phyloP scores from a whole-genome alignment of 2,797 vertebrate species.

The Danio albolineatus region DNA sequence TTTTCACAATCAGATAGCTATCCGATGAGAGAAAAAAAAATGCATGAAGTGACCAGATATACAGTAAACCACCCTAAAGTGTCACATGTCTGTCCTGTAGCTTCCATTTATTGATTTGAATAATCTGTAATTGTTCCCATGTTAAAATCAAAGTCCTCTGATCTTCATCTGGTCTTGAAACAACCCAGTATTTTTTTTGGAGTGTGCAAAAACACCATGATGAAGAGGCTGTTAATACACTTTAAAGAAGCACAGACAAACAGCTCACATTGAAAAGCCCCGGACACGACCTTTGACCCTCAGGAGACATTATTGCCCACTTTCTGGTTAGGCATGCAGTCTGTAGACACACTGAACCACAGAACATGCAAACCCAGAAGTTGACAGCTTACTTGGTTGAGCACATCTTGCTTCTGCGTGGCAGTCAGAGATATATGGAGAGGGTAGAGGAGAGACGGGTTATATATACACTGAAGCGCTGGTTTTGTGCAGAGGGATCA shows the following conservation, averaged over 20 bases:
- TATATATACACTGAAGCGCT: conserved; percentile 43
- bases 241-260: conserved; percentile 52
- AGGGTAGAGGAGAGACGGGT: conserved; percentile 58
- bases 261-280: conserved; percentile 53
- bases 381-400: conserved; percentile 84
- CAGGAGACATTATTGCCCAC: conserved; percentile 53
- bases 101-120: too few relatives aligned
- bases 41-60: too few relatives aligned
- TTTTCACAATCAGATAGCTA: too few relatives aligned
- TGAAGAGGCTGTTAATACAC: conserved; percentile 24
- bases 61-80: too few relatives aligned
- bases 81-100: too few relatives aligned
- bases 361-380: conserved; percentile 76
- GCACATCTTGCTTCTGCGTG: conserved; percentile 87
- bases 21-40: too few relatives aligned
- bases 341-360: conserved; percentile 73
- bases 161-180: too few relatives aligned
- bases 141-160: too few relatives aligned
- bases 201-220: conserved; percentile 14
- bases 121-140: too few relatives aligned
- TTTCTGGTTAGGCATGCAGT: conserved; percentile 72
- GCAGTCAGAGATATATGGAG: conserved; percentile 61
- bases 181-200: too few relatives aligned
- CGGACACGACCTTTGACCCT: conserved; percentile 59
- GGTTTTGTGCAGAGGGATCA: conserved; percentile 24